Evolutionary conservation across 2,113 vertebrate genomes (phyloP).

Genomic region (Nansenia antarctica): DNA sequence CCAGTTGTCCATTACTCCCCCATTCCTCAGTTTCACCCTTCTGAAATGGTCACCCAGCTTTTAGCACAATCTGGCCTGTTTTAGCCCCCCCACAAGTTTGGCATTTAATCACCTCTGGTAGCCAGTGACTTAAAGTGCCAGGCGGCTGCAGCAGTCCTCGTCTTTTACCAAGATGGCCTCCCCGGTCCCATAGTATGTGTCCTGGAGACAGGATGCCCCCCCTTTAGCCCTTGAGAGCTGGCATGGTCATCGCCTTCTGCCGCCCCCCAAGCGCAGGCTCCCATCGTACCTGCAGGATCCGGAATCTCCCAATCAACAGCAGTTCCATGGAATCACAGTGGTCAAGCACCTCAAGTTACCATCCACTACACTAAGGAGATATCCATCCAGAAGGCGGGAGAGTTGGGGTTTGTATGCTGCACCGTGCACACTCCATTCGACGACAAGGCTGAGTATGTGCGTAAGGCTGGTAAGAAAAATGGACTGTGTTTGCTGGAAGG

Average conservation of each 20-base stretch:
- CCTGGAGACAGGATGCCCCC: neutral
- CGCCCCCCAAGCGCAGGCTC: neutral
- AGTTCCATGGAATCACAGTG: neutral
- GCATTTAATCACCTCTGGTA: neutral
- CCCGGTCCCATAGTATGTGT: neutral
- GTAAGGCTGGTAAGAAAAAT: constrained; percentile 71
- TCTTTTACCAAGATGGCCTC: constrained; percentile 25
- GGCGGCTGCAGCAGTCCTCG: constrained; percentile 18
- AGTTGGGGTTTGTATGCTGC: constrained; percentile 74
- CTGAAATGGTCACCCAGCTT: constrained; percentile 12
- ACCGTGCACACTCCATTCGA: constrained; percentile 12
- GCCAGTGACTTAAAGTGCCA: constrained; percentile 47
- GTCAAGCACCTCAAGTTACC: no score
- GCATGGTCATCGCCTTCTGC: constrained; percentile 7
- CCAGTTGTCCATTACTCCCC: neutral
- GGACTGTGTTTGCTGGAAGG: constrained; percentile 47
- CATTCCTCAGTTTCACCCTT: neutral
- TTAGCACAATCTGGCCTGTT: neutral
- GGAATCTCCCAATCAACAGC: neutral
- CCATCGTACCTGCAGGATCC: neutral
- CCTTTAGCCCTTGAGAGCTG: constrained; percentile 1
- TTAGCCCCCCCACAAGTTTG: neutral
- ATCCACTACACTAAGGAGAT: neutral
- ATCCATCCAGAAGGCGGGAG: constrained; percentile 19
- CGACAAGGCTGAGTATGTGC: constrained; percentile 19